These are phyloP conservation scores for Engystomops pustulosus DNA, from an alignment of 2,113 vertebrate genomes.

Conservation along the genomic window DNA sequence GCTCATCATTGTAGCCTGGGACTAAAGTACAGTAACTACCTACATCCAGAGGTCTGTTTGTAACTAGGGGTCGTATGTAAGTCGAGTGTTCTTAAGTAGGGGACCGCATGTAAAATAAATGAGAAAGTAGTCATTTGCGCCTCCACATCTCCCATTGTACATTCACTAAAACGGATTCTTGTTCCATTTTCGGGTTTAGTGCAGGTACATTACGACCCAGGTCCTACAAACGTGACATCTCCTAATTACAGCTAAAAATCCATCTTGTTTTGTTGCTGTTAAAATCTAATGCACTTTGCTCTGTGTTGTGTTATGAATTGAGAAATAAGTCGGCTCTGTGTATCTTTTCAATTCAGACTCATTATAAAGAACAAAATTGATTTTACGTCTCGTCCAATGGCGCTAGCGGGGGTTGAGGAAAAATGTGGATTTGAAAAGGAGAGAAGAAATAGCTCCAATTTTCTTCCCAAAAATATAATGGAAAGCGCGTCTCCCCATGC, in stretches of 20 bases:
- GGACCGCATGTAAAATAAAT: too few relatives aligned
- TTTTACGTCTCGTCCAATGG: slow-evolving; percentile 57
- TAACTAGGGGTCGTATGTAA: too few relatives aligned
- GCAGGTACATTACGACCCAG: background rate
- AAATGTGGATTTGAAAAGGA: slow-evolving; percentile 46
- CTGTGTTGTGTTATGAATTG: background rate
- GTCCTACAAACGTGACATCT: background rate
- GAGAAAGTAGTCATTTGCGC: background rate
- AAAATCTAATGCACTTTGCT: slow-evolving; percentile 26
- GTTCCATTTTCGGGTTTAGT: background rate
- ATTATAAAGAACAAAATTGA: slow-evolving; percentile 45
- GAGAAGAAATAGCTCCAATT: slow-evolving; percentile 41
- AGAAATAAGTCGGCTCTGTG: slow-evolving; percentile 13
- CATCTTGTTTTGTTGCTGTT: background rate
- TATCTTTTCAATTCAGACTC: slow-evolving; percentile 37
- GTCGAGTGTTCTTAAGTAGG: too few relatives aligned
- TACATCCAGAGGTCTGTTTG: too few relatives aligned
- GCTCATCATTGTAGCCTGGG: too few relatives aligned
- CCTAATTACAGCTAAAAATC: background rate
- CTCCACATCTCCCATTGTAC: background rate
- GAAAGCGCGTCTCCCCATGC: background rate
- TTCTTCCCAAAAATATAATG: slow-evolving; percentile 51
- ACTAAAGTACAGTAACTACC: too few relatives aligned
- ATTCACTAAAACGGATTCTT: background rate
- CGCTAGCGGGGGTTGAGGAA: slow-evolving; percentile 7